Evolutionary conservation across 2,888 invertebrate species (phyloP), one percentile per base, ranked within the genome.

Genomic region (Rugalucina vietnamica): DNA sequence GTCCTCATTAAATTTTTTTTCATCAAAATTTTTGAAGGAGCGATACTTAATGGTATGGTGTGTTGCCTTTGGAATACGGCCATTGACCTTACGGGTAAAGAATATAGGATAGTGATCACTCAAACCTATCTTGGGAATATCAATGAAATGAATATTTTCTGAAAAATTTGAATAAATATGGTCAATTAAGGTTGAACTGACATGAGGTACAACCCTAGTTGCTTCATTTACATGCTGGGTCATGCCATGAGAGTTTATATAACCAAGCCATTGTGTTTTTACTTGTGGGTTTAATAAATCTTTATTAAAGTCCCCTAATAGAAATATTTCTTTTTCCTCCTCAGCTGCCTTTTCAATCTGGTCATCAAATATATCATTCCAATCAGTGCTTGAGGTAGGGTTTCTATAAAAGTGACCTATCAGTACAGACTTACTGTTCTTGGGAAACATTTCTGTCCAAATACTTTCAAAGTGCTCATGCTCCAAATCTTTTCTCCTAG

Each of bases 111-210:
- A 34, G 12, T 69, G 69, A n/a, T 69, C 69, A 29, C 69, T 36
- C 32, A 29, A 18, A n/a, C 69, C 69, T 21, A 36, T 69, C 18
- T 32, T 32, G 5, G 69, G 34, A 21, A 8, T 21, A 32, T 69
- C 69, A 69, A 69, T 24, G 32, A 21, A 69, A n/a, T 34, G 27
- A 8, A 69, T 69, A 34, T 69, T 34, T 10, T 69, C 36, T 29
- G 69, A 69, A 12, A 36, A 69, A 32, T 69, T 34, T 8, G 36
- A 69, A 34, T 69, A 69, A 69, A 69, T 69, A 69, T 69, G 69
- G 69, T 69, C 69, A 69, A 36, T 69, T 10, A 69, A 36, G n/a
- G 36, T 69, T 29, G 12, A 3, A 69, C 34, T 69, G 18, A 34
- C 36, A 21, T 36, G 18, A n/a, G 69, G 12, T 10, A 69, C 32